Evolutionary conservation across 1,140 invertebrate species (phyloP).

Genomic region (Lordiphosa collinella): DNA sequence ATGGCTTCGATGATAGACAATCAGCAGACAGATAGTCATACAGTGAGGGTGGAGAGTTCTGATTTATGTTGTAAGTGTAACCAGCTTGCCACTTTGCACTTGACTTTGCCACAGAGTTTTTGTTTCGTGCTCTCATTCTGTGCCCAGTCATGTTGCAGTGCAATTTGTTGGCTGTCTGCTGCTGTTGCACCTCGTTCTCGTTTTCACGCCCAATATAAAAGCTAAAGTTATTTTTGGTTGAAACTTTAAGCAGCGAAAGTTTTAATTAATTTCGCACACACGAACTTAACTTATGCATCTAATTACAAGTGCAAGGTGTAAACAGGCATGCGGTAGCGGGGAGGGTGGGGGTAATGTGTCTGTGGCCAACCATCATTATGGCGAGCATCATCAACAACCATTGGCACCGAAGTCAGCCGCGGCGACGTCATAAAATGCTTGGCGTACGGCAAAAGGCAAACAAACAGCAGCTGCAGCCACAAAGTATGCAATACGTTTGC

Average conservation of each 20-base stretch:
- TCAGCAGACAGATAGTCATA: slow-evolving; percentile 36
- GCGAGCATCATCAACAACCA: slow-evolving; percentile 26
- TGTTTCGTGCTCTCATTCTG: not conserved
- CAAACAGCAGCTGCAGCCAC: slow-evolving; percentile 57
- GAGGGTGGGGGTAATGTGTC: slow-evolving; percentile 49
- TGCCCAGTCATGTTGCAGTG: slow-evolving; percentile 19
- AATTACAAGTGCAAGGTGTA: slow-evolving; percentile 60
- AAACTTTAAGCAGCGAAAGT: slow-evolving; percentile 64
- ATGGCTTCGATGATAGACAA: slow-evolving; percentile 72
- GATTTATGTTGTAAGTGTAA: slow-evolving; percentile 72
- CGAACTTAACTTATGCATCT: slow-evolving; percentile 58
- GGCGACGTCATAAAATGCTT: slow-evolving; percentile 34
- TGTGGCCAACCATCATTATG: slow-evolving; percentile 68
- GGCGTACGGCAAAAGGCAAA: slow-evolving; percentile 40
- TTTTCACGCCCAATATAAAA: slow-evolving; percentile 41
- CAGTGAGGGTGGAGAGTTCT: slow-evolving; percentile 15
- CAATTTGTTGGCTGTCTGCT: slow-evolving; percentile 22
- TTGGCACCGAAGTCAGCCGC: slow-evolving; percentile 10
- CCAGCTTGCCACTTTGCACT: slow-evolving; percentile 50
- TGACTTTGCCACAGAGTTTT: slow-evolving; percentile 48
- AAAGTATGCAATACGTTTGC: slow-evolving; percentile 68
- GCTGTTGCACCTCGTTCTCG: not conserved
- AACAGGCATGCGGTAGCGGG: slow-evolving; percentile 2
- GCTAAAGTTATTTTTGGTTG: slow-evolving; percentile 27
- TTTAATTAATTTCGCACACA: slow-evolving; percentile 73